Evolutionary conservation across 2,113 vertebrate species (phyloP).

Genomic region (Rynchops niger): DNA sequence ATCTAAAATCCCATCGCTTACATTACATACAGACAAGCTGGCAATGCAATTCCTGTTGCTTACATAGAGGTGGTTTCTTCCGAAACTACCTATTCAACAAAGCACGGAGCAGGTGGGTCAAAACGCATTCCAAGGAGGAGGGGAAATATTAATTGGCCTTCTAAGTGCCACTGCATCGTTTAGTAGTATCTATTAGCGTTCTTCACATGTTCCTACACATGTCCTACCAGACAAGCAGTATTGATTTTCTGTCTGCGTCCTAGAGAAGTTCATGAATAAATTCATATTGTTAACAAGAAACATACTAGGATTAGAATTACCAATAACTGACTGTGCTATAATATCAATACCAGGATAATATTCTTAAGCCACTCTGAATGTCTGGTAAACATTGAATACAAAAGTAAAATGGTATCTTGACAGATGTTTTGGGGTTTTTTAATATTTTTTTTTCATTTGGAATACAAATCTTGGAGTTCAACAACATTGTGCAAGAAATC

Average conservation of each 20-base stretch:
- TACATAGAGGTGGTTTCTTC: neutral
- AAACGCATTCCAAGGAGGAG: neutral
- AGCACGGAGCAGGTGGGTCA: neutral
- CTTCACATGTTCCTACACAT: neutral
- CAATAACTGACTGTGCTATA: neutral
- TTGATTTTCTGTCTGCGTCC: neutral
- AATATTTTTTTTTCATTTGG: neutral
- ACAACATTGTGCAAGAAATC: neutral
- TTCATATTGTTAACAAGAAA: constrained; percentile 9
- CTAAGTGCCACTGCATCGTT: neutral
- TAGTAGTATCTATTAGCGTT: neutral
- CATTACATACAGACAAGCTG: neutral
- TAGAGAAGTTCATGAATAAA: neutral
- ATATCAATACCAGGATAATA: neutral
- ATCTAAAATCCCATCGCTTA: neutral
- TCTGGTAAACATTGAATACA: neutral
- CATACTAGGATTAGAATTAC: neutral
- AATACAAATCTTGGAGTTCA: neutral
- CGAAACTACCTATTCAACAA: neutral
- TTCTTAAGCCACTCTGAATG: neutral
- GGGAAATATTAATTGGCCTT: neutral
- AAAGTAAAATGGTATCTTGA: neutral
- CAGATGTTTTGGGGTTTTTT: too few relatives aligned
- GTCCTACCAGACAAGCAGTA: neutral
- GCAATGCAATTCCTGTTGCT: neutral